Percentiles rank a stretch among this genome's conserved stretches.
Conservation (phyloP, 2,888 invertebrate genomes). For the Mayetiola destructor region DNA sequence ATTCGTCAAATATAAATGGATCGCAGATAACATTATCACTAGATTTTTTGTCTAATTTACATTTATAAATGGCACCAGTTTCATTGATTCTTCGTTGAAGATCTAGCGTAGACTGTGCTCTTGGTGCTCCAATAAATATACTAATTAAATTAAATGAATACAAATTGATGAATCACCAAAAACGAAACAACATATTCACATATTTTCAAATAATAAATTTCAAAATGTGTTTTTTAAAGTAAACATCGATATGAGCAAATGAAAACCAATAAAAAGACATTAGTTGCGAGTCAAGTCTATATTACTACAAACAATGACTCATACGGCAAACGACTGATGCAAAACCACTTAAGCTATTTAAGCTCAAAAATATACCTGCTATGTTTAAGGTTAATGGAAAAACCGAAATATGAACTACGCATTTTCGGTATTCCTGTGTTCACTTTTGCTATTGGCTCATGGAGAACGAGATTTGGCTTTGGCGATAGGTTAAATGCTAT, state of each 20-base stretch:
- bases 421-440: conserved; percentile 24
- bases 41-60: conserved; percentile 23
- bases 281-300: neutral
- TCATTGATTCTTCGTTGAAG: conserved; percentile 32
- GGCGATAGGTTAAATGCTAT: conserved; percentile 29
- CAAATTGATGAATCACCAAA: neutral
- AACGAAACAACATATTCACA: too few species aligned
- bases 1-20: conserved; percentile 27
- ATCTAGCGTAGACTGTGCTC: conserved; percentile 36
- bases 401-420: conserved; percentile 33
- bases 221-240: neutral
- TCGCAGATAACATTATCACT: conserved; percentile 29
- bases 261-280: neutral
- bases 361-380: conserved; percentile 31
- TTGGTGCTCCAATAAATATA: conserved; percentile 40
- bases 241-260: neutral
- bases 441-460: conserved; percentile 25
- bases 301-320: too few species aligned
- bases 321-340: too few species aligned
- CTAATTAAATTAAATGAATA: conserved; percentile 24
- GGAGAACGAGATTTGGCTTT: conserved; percentile 26
- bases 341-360: too few species aligned
- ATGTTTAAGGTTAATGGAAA: conserved; percentile 26
- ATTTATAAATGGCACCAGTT: conserved; percentile 42
- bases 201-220: neutral